Conservation (phyloP, 23 tunicate species). For the Halocynthia aurantium region DNA sequence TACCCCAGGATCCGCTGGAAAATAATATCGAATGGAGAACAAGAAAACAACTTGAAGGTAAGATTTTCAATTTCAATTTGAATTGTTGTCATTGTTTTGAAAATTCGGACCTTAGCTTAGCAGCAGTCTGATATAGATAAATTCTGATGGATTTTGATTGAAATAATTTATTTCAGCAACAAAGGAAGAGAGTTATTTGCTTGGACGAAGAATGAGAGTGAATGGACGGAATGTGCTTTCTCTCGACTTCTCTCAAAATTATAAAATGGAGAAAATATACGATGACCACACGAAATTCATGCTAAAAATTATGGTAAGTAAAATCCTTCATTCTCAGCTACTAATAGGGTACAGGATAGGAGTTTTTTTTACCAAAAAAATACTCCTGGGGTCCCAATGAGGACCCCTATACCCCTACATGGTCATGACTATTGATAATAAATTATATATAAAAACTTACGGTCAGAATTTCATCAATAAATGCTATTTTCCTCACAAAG, state of each 20-base stretch:
- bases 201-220: conserved; percentile 86
- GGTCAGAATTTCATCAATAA: too few species aligned
- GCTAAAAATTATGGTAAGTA: conserved; percentile 62
- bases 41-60: conserved; percentile 76
- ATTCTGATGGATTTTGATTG: background rate
- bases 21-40: conserved; percentile 87
- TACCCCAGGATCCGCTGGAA: conserved; percentile 79
- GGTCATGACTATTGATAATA: too few species aligned
- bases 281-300: conserved; percentile 92
- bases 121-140: too few species aligned
- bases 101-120: background rate
- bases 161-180: background rate
- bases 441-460: too few species aligned
- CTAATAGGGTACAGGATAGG: too few species aligned
- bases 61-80: conserved; percentile 1
- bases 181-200: conserved; percentile 13
- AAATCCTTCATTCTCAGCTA: background rate
- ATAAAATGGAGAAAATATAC: conserved; percentile 72
- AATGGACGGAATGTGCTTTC: conserved; percentile 85
- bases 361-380: too few species aligned
- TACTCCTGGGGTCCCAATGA: too few species aligned
- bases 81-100: background rate
- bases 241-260: conserved; percentile 70
- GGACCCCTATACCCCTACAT: too few species aligned
- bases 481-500: too few species aligned